Evolutionary conservation across 2,113 vertebrate species (phyloP), one percentile per base, ranked within the genome.

Genomic region (Calidris pygmaea): DNA sequence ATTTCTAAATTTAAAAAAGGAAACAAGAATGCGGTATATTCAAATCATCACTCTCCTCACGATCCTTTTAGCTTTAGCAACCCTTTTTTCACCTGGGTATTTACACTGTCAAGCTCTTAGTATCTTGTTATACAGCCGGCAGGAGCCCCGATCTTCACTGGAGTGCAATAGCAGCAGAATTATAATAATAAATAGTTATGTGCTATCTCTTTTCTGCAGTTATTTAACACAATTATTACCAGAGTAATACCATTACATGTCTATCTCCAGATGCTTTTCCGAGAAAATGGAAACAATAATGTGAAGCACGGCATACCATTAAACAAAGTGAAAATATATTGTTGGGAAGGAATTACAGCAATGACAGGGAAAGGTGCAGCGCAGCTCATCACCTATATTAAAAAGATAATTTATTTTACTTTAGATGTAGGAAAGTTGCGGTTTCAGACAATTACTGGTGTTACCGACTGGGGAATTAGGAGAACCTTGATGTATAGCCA

Each of bases 181-280:
- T 90, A 65, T 78, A 89, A 92, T 53, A 90, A 94, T 90, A 92
- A 95, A 95, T 65, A 87, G 79, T 78, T 90, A 79, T 22, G 53
- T 90, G 73, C 70, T 84, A 74, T 77, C 47, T 75, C 65, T 94
- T 72, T 89, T 68, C 65, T 92, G 80, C 84, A 85, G 66, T 89
- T 95, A 95, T 90, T 95, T 93, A 94, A 93, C 52, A 81, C 43
- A 92, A 85, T 85, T 95, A 84, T 95, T 95, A 89, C 52, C 23
- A 87, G 39, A 84, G 29, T 58, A 92, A 94, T 85, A 66, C n/a
- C 34, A 78, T 81, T 87, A 68, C 37, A 34, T 32, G 32, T 78
- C 77, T 78, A 56, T 52, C 76, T 91, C 91, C 89, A 92, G 91
- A 95, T 87, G 66, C 52, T 87, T 68, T 85, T 41, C 73, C 80